Evolutionary conservation across 1,140 invertebrate species (phyloP).

Genomic region (Agrypnia vestita): DNA sequence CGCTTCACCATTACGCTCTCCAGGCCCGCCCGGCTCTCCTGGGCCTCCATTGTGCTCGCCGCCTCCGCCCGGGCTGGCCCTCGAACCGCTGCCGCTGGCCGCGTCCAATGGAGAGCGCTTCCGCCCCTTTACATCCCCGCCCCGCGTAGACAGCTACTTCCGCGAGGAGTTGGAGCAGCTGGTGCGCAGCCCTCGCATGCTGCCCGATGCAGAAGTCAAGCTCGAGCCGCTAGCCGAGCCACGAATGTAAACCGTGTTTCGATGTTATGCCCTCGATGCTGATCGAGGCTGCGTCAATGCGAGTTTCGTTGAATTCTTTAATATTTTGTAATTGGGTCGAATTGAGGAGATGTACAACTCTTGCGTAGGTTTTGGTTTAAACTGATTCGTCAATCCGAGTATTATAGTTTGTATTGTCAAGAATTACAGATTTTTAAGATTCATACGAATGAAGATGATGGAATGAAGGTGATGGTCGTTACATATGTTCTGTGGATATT

Average conservation of each 20-base stretch:
- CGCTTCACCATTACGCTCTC: slow-evolving; percentile 66
- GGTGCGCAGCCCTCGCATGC: slow-evolving; percentile 26
- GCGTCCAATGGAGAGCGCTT: slow-evolving; percentile 64
- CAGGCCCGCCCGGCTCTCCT: slow-evolving; percentile 68
- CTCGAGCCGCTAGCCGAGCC: slow-evolving; percentile 64
- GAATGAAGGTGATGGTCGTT: too few species aligned
- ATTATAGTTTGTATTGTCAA: slow-evolving; percentile 59
- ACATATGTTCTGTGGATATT: too few species aligned
- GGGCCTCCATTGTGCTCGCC: slow-evolving; percentile 70
- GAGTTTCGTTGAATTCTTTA: too few species aligned
- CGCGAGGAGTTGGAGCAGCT: slow-evolving; percentile 54
- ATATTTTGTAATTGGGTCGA: too few species aligned
- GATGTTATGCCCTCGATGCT: neutral
- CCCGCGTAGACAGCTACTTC: slow-evolving; percentile 65
- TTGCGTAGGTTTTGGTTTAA: slow-evolving; percentile 29
- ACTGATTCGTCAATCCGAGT: slow-evolving; percentile 69
- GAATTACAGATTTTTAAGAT: slow-evolving; percentile 23
- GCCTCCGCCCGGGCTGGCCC: slow-evolving; percentile 68
- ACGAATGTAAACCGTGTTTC: neutral
- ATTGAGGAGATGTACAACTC: too few species aligned
- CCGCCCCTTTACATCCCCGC: slow-evolving; percentile 69
- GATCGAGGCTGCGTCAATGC: neutral
- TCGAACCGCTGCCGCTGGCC: slow-evolving; percentile 63
- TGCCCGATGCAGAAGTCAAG: slow-evolving; percentile 61
- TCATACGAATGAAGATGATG: neutral